Base-by-base conservation (phyloP, 1,140 invertebrate genomes). In the Drosophila erecta region DNA sequence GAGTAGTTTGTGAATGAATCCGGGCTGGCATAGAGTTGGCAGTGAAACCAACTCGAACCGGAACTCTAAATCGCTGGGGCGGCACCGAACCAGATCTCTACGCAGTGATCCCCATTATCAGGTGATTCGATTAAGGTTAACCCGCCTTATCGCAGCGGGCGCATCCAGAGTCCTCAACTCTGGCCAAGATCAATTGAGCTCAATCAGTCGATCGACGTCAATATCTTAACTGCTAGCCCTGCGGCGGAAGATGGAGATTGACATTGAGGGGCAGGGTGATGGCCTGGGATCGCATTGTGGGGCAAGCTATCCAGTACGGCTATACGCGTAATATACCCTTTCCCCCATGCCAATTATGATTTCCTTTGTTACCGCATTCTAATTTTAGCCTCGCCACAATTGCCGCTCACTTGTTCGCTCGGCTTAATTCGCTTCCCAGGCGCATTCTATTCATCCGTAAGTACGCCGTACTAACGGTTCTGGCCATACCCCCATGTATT, bases 71-170 rank as follows among this genome's bases (percentile, higher is more conserved):
- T 12, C 7, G 33, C 27, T 5, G 58, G n/a, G n/a, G 20, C 12
- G 12, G n/a, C 35, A 64, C 1, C 14, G 58, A 81, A 64, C 74
- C 79, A 74, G 81, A 86, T 86, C 66, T 77, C 66, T 57, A 74
- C 56, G 64, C 56, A 85, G 55, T 60, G 77, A 86, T 56, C 81
- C 30, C 7, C 30, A 24, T 62, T 62, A 54, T 11, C 35, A 44
- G 51, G 37, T 51, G 57, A 62, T 76, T 60, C 66, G 56, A 84
- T 85, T 85, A 76, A 70, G 69, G 64, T 64, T 86, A 87, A 87
- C 78, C 78, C 75, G 60, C 57, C 64, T 85, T 85, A 85, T 81
- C 81, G 59, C 53, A 24, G 2, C 44, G 49, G 55, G 20, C 58
- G 17, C 17, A 43, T 76, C 27, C 59, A 86, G 81, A 59, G 77